These are phyloP conservation scores for Calosoma granatense DNA, from an alignment of 1,140 invertebrate species.

Conservation along the genomic window DNA sequence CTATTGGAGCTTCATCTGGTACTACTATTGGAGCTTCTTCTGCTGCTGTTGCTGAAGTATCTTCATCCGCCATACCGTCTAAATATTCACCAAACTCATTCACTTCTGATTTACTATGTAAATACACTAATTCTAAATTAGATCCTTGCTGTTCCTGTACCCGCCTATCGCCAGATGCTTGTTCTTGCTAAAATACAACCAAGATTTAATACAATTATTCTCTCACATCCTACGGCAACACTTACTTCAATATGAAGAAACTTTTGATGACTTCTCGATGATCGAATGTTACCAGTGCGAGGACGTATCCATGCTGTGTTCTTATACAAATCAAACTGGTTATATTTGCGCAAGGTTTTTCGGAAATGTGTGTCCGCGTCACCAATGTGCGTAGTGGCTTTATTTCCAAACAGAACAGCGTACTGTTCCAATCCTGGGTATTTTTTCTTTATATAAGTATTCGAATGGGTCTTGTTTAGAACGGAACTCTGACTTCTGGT, in stretches of 20 bases:
- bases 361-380: constrained; percentile 20
- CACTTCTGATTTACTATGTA: too few relatives aligned
- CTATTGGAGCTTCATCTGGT: too few relatives aligned
- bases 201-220: too few relatives aligned
- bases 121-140: too few relatives aligned
- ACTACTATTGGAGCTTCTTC: too few relatives aligned
- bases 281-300: too few relatives aligned
- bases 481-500: neutral
- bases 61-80: too few relatives aligned
- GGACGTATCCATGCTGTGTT: neutral
- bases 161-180: constrained; percentile 37
- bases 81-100: too few relatives aligned
- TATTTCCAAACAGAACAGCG: constrained; percentile 16
- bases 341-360: constrained; percentile 20
- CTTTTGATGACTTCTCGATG: too few relatives aligned
- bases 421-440: constrained; percentile 18
- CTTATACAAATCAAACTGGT: constrained; percentile 13
- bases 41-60: too few relatives aligned
- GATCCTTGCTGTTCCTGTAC: constrained; percentile 5
- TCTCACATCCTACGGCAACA: too few relatives aligned
- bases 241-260: too few relatives aligned
- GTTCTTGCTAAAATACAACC: constrained; percentile 35
- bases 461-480: constrained; percentile 18
- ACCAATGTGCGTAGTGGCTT: constrained; percentile 14
- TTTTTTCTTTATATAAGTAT: constrained; percentile 19